Evolutionary conservation across 2,113 vertebrate species (phyloP).

Genomic region (Neotragus pygmaeus): DNA sequence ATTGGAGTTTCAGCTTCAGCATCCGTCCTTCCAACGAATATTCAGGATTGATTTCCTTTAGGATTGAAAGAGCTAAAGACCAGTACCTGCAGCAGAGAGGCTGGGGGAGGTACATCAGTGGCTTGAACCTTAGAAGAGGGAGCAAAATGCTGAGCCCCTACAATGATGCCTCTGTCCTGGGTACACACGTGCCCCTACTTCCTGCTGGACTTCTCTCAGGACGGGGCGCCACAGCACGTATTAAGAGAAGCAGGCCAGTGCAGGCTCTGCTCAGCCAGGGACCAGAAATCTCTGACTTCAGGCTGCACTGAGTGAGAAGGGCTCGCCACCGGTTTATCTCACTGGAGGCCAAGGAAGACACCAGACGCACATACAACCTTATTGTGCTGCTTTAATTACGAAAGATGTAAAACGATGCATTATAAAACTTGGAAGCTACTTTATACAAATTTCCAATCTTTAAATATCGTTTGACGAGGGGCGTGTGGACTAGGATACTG

Average conservation of each 20-base stretch:
- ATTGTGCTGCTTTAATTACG: conserved; percentile 76
- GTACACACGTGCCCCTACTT: not conserved
- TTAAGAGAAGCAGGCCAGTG: not conserved
- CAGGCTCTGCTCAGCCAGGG: not conserved
- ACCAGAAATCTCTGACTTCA: not conserved
- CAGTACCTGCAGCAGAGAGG: not conserved
- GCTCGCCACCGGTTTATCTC: not conserved
- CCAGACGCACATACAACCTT: conserved; percentile 33
- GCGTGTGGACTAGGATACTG: conserved; percentile 36
- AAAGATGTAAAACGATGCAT: conserved; percentile 78
- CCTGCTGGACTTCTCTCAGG: not conserved
- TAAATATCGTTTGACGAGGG: conserved; percentile 70
- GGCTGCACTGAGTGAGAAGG: not conserved
- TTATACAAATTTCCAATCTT: conserved; percentile 73
- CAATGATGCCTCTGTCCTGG: not conserved
- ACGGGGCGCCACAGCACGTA: accelerated
- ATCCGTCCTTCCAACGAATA: not conserved
- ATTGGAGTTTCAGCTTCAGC: not conserved
- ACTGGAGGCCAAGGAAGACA: not conserved
- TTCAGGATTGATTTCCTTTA: not conserved
- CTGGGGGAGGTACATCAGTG: not conserved
- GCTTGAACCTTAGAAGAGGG: not conserved
- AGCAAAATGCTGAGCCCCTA: accelerated
- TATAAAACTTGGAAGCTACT: conserved; percentile 76
- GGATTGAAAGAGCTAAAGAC: not conserved